A percentile compares a stretch with the other conserved stretches of the same genome.
Conservation (phyloP, 2,113 vertebrate species). For the Tetrao urogallus region DNA sequence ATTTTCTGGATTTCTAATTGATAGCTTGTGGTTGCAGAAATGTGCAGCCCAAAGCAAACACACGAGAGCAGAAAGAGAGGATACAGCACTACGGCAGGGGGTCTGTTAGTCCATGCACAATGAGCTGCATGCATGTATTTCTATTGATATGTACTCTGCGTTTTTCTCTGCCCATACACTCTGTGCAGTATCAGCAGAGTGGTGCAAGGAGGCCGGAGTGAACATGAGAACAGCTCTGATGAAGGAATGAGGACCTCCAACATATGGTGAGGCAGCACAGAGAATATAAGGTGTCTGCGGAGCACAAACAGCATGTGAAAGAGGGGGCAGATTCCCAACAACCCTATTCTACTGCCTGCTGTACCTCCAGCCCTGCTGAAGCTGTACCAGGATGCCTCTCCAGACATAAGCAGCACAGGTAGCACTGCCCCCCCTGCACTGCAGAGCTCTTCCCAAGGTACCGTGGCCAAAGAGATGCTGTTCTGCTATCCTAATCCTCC, state of each 20-base stretch:
- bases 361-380: not conserved
- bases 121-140: fast-evolving
- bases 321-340: not conserved
- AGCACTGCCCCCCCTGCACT: not conserved
- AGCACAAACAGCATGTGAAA: not conserved
- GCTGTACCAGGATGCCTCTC: not conserved
- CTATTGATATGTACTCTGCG: not conserved
- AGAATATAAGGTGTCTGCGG: not conserved
- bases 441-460: not conserved
- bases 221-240: not conserved
- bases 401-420: not conserved
- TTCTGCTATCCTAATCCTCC: not conserved
- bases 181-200: not conserved
- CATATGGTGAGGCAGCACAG: not conserved
- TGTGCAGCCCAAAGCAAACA: not conserved
- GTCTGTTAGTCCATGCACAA: not conserved
- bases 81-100: not conserved
- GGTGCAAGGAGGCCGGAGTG: not conserved
- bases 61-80: not conserved
- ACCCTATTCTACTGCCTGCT: not conserved
- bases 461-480: not conserved
- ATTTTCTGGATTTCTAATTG: not conserved
- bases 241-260: not conserved
- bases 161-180: not conserved
- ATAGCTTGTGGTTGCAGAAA: not conserved